Evolutionary conservation across 1,140 invertebrate genomes (phyloP).

Genomic region (Ptiloglossa arizonensis): DNA sequence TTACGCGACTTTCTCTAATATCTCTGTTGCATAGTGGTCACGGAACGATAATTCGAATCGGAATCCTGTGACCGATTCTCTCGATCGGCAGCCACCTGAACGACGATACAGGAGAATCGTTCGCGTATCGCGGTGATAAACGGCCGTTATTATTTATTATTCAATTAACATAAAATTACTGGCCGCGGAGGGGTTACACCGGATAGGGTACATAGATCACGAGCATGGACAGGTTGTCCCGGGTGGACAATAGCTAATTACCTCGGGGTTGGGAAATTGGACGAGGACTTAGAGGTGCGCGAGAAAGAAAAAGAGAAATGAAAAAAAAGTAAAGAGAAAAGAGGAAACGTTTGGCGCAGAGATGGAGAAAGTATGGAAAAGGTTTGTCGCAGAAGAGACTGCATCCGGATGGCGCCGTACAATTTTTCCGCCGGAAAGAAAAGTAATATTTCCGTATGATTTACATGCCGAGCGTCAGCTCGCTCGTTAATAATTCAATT

Average conservation of each 20-base stretch:
- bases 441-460: conserved; percentile 72
- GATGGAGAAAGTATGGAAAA: conserved; percentile 10
- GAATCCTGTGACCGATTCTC: background rate
- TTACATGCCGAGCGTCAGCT: conserved; percentile 68
- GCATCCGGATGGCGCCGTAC: conserved; percentile 52
- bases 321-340: background rate
- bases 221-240: conserved; percentile 14
- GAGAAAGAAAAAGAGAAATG: background rate
- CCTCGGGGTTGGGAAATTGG: conserved; percentile 42
- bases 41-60: background rate
- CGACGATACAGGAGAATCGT: background rate
- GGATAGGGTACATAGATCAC: background rate
- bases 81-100: conserved; percentile 32
- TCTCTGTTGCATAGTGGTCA: no score
- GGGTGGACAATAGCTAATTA: conserved; percentile 44
- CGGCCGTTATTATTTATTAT: conserved; percentile 7
- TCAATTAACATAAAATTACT: conserved; percentile 40
- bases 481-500: conserved; percentile 73
- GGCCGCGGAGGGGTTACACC: background rate
- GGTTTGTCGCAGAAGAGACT: conserved; percentile 38
- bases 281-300: conserved; percentile 13
- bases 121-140: background rate
- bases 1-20: no score
- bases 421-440: conserved; percentile 53
- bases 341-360: conserved; percentile 8